These are phyloP conservation scores for Matsumyia berberina DNA, from an alignment of 2,888 invertebrate species.

Conservation along the genomic window DNA sequence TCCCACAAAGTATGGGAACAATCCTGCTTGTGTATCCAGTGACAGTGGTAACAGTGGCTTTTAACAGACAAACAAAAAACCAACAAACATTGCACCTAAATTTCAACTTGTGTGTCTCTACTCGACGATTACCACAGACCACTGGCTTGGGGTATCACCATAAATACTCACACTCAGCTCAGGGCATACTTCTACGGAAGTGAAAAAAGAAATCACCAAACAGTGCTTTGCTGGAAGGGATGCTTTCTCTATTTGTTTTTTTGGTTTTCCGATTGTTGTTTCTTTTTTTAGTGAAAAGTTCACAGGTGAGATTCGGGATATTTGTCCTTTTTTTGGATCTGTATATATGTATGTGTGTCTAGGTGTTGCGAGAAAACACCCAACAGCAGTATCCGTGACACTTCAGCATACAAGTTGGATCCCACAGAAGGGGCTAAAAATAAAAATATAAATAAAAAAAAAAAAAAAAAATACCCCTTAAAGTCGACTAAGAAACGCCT, in stretches of 20 bases:
- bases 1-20: not conserved
- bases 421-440: not conserved
- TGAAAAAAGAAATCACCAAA: slow-evolving; percentile 13
- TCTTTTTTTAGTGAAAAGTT: slow-evolving; percentile 24
- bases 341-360: not conserved
- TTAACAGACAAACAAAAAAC: not conserved
- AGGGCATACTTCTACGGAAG: not conserved
- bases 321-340: not conserved
- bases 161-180: not conserved
- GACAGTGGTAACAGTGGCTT: slow-evolving; percentile 3
- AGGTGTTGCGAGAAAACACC: not conserved
- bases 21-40: not conserved
- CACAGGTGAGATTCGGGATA: slow-evolving; percentile 18
- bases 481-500: too few relatives aligned
- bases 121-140: slow-evolving; percentile 16
- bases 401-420: not conserved
- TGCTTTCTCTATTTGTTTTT: slow-evolving; percentile 10
- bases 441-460: too few relatives aligned
- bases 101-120: slow-evolving; percentile 8
- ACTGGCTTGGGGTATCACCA: slow-evolving; percentile 4
- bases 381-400: not conserved
- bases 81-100: not conserved
- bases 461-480: too few relatives aligned
- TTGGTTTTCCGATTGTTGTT: too few relatives aligned
- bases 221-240: slow-evolving; percentile 1